A percentile compares a stretch with the other conserved stretches of the same genome.
These are phyloP conservation scores for Myodes glareolus DNA, from an alignment of 2,113 vertebrate species.

Conservation along the genomic window DNA sequence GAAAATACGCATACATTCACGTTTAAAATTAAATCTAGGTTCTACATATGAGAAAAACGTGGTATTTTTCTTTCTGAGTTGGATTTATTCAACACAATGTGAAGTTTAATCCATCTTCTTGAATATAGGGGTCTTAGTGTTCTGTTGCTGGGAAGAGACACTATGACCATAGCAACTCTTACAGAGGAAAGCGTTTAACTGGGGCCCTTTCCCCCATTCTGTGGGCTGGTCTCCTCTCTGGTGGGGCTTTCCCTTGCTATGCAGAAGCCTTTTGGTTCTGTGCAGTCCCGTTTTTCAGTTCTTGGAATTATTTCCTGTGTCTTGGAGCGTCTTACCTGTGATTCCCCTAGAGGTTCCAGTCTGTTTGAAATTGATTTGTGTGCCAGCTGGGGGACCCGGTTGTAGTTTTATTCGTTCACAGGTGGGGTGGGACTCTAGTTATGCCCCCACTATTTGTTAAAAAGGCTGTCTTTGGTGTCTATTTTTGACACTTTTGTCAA, in stretches of 20 bases:
- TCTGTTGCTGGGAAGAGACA: neutral
- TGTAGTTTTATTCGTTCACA: neutral
- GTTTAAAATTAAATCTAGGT: neutral
- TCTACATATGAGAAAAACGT: neutral
- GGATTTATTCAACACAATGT: neutral
- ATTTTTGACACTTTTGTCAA: neutral
- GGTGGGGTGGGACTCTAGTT: neutral
- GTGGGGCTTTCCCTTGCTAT: neutral
- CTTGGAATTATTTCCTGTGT: neutral
- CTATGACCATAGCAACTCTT: neutral
- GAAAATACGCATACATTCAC: no score
- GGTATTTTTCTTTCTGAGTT: neutral
- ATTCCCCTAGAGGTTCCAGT: neutral
- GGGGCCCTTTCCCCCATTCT: neutral
- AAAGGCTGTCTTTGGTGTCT: neutral
- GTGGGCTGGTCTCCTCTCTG: neutral
- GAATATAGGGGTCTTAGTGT: neutral
- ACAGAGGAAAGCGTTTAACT: neutral
- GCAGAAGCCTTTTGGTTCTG: neutral
- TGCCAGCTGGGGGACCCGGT: neutral
- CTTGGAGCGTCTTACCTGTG: neutral
- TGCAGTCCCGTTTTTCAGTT: neutral
- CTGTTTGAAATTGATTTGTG: neutral
- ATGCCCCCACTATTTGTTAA: neutral
- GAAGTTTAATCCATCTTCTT: neutral